Conservation (phyloP, 2,797 vertebrate genomes). For the Psittacula derbiana region DNA sequence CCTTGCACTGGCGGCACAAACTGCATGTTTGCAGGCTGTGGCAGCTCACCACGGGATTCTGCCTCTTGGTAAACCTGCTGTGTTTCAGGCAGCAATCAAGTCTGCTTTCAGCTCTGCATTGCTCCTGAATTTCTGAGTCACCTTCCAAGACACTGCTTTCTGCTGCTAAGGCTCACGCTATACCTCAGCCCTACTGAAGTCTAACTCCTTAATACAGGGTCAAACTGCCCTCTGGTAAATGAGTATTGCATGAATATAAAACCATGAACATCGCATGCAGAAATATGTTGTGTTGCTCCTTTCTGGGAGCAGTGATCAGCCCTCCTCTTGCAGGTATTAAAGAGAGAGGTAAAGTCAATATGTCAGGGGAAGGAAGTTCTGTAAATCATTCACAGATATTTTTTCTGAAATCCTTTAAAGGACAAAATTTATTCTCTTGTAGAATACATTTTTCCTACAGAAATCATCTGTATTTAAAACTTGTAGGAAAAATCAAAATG, state of each 20-base stretch:
- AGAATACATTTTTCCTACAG: not conserved
- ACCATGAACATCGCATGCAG: not conserved
- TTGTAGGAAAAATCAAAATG: not conserved
- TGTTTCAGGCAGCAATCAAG: not conserved
- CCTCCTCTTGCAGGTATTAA: not conserved
- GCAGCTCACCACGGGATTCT: not conserved
- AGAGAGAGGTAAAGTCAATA: rapidly evolving
- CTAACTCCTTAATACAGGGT: not conserved
- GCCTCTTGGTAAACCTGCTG: not conserved
- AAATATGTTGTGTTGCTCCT: not conserved
- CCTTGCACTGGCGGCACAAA: rapidly evolving
- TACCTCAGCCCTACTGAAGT: not conserved
- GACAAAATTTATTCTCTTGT: not conserved
- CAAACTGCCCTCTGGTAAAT: not conserved
- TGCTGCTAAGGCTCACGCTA: not conserved
- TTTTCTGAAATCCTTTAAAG: not conserved
- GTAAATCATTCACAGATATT: not conserved
- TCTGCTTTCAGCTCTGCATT: not conserved
- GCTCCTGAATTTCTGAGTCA: not conserved
- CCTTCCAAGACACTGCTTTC: not conserved
- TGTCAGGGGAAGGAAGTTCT: not conserved
- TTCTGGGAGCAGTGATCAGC: not conserved
- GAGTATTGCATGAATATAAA: not conserved
- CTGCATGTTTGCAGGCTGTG: not conserved
- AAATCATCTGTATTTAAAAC: not conserved